These are phyloP conservation scores for Avahi laniger DNA, from an alignment of 2,797 vertebrate genomes.

Conservation along the genomic window DNA sequence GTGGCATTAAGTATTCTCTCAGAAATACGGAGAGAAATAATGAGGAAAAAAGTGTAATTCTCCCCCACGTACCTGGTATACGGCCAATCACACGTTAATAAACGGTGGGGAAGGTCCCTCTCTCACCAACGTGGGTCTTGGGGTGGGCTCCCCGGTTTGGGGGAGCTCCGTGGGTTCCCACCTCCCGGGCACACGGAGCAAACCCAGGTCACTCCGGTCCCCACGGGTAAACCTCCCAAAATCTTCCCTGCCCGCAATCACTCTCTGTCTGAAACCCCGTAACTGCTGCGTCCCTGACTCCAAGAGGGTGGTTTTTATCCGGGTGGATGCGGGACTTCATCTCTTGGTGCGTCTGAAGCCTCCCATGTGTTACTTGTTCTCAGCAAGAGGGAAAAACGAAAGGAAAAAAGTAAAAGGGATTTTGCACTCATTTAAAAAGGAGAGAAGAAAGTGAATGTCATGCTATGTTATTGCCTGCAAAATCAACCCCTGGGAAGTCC, in stretches of 20 bases:
- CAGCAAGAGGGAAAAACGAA: background rate
- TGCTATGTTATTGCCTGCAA: rapidly evolving
- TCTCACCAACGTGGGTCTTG: rapidly evolving
- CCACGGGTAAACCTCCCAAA: rapidly evolving
- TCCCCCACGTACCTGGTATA: rapidly evolving
- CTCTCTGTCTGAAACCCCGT: rapidly evolving
- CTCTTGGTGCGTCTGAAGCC: background rate
- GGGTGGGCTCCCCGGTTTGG: background rate
- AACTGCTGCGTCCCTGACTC: too few relatives aligned
- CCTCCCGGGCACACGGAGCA: rapidly evolving
- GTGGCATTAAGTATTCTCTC: background rate
- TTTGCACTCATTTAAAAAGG: background rate
- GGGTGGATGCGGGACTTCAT: too few relatives aligned
- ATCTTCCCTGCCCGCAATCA: rapidly evolving
- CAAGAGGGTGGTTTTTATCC: rapidly evolving
- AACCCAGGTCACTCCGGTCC: background rate
- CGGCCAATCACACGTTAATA: background rate
- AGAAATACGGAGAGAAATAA: background rate
- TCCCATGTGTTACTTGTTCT: rapidly evolving
- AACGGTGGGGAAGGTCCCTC: rapidly evolving
- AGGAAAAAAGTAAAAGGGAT: background rate
- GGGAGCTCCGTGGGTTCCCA: background rate
- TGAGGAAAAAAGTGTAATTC: background rate
- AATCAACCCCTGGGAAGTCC: background rate
- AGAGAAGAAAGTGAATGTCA: background rate